Base-by-base conservation (phyloP, 2,113 vertebrate species). In the Cygnus atratus region DNA sequence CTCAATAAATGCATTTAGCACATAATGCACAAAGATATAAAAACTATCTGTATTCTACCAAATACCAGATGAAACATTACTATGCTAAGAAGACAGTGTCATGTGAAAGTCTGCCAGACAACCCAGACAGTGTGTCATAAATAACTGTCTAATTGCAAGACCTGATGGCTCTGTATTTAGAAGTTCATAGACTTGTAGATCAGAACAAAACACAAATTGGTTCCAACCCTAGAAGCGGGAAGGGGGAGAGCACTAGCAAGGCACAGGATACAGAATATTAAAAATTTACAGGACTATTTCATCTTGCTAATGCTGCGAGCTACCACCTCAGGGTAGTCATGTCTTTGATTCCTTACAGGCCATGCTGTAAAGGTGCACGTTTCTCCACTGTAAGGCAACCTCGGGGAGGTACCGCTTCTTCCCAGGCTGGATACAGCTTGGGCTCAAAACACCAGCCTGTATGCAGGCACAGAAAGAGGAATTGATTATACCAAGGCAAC, bases 71-170 rank as follows among this genome's bases (percentile, higher is more conserved):
- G 72, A 95, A 93, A 54, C 76, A 65, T 94, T 85, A 61, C 76
- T 78, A 68, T 91, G 67, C 81, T 86, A 87, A 95, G 79, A 95
- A 91, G 82, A 55, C 85, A 57, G 72, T 76, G 91, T 81, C 67
- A 61, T 71, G 65, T 93, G 91, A 94, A 93, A 96, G 43, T 37
- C 57, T 92, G 94, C 85, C 90, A 92, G 91, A 89, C 87, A 87
- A 41, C n/a, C 59, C 92, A 92, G 91, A 65, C 22, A 0, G 71
- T 67, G 54, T 90, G 76, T 83, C 77, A 55, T 54, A n/a, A 84
- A 88, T 76, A 92, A 33, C 59, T 86, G 67, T 46, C 79, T 95
- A 72, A 78, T 21, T 91, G 43, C 31, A 93, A 87, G 83, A 80
- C 68, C 79, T 75, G 68, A 82, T 90, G 87, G 65, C 48, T 96